These are phyloP conservation scores for Thalassoma bifasciatum DNA, from an alignment of 2,113 vertebrate genomes.

Conservation along the genomic window DNA sequence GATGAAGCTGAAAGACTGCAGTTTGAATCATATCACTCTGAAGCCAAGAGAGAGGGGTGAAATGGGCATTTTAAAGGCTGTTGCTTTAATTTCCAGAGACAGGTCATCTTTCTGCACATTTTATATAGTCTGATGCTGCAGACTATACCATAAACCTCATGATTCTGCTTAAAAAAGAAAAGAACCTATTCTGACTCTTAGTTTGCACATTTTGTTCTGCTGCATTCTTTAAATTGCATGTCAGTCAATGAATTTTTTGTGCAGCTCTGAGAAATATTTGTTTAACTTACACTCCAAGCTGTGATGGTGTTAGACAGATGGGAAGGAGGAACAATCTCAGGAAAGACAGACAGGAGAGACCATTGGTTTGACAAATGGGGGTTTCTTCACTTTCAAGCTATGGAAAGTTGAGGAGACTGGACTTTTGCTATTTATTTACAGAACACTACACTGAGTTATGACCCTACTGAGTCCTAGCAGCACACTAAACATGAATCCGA, in stretches of 20 bases:
- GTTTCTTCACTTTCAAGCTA: not conserved
- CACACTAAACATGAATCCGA: too few relatives aligned
- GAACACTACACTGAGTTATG: not conserved
- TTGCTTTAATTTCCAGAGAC: not conserved
- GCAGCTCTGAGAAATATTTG: slow-evolving; percentile 42
- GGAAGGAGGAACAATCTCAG: not conserved
- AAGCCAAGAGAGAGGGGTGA: slow-evolving; percentile 17
- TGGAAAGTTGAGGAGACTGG: not conserved
- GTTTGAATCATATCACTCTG: slow-evolving; percentile 30
- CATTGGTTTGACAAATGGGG: not conserved
- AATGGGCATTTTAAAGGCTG: not conserved
- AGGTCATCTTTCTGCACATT: not conserved
- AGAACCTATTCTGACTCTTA: not conserved
- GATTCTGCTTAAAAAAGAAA: not conserved
- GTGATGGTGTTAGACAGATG: slow-evolving; percentile 51
- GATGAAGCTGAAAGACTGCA: slow-evolving; percentile 32
- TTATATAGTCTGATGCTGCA: not conserved
- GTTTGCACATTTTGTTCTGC: not conserved
- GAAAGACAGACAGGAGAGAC: not conserved
- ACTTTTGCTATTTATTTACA: not conserved
- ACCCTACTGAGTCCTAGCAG: too few relatives aligned
- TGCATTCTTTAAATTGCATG: slow-evolving; percentile 1
- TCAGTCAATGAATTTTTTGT: not conserved
- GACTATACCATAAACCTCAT: not conserved
- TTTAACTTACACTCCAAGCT: slow-evolving; percentile 54